Evolutionary conservation across 2,888 invertebrate genomes (phyloP).

Genomic region (Macrosiphum euphorbiae): DNA sequence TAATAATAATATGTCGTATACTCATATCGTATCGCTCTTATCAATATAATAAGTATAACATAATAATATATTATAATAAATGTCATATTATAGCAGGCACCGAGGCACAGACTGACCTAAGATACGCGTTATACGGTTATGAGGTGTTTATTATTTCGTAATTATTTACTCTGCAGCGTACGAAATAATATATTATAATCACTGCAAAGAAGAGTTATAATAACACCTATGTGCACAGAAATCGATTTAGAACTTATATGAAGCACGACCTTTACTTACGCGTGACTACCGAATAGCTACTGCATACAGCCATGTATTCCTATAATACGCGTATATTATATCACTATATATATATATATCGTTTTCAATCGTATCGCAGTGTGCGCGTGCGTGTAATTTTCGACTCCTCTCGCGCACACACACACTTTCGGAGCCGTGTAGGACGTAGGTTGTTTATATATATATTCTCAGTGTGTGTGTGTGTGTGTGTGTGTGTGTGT

Average conservation of each 20-base stretch:
- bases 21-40: not conserved
- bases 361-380: constrained; percentile 12
- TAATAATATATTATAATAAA: not conserved
- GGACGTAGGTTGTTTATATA: not conserved
- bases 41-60: not conserved
- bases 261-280: not conserved
- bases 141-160: not conserved
- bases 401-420: not conserved
- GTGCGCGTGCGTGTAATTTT: constrained; percentile 22
- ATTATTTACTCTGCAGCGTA: not conserved
- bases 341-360: not conserved
- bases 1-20: not conserved
- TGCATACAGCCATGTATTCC: not conserved
- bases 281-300: not conserved
- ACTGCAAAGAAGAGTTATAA: not conserved
- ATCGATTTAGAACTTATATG: not conserved
- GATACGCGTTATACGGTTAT: not conserved
- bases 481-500: not conserved
- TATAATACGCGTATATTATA: not conserved
- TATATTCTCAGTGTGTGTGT: not conserved
- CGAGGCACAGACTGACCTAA: no score
- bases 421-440: not conserved
- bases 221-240: not conserved
- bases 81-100: no score
- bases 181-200: not conserved